phyloP scores from a whole-genome alignment of 1,140 invertebrate genomes.

The Conus ventricosus region DNA sequence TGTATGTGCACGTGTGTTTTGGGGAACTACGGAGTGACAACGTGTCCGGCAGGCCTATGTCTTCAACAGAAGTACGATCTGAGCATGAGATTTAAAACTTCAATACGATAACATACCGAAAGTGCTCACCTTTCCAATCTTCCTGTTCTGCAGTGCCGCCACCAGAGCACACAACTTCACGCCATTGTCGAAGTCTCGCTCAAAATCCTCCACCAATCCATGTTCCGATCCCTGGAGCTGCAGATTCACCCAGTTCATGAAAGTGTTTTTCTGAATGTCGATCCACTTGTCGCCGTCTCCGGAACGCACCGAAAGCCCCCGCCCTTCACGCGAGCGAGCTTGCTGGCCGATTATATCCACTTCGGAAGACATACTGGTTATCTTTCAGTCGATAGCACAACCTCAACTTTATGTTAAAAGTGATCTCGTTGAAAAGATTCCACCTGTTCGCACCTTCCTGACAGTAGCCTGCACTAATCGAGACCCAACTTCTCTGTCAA shows the following conservation, averaged over 20 bases:
- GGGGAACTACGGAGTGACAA: too few relatives aligned
- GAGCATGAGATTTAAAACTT: too few relatives aligned
- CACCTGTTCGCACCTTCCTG: conserved; percentile 4
- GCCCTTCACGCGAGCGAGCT: conserved; percentile 46
- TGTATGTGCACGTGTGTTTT: background rate
- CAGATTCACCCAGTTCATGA: conserved; percentile 98
- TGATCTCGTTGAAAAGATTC: background rate
- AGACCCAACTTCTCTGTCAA: background rate
- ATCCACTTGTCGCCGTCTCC: conserved; percentile 57
- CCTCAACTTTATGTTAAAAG: background rate
- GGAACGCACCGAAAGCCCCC: conserved; percentile 59
- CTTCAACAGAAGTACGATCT: too few relatives aligned
- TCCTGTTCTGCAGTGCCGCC: conserved; percentile 86
- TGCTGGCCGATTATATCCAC: conserved; percentile 50
- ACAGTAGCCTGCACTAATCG: too few relatives aligned
- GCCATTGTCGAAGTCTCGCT: conserved; percentile 91
- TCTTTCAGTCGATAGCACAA: background rate
- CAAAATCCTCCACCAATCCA: conserved; percentile 80
- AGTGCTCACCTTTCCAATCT: conserved; percentile 73
- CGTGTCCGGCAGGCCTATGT: too few relatives aligned
- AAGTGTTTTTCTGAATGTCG: conserved; percentile 96
- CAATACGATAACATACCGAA: too few relatives aligned
- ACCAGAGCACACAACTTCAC: conserved; percentile 91
- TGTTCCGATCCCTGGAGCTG: conserved; percentile 80
- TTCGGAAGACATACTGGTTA: conserved; percentile 31